Evolutionary conservation across 1,140 invertebrate genomes (phyloP), one percentile per base, ranked within the genome.

Genomic region (Coelopa frigida): DNA sequence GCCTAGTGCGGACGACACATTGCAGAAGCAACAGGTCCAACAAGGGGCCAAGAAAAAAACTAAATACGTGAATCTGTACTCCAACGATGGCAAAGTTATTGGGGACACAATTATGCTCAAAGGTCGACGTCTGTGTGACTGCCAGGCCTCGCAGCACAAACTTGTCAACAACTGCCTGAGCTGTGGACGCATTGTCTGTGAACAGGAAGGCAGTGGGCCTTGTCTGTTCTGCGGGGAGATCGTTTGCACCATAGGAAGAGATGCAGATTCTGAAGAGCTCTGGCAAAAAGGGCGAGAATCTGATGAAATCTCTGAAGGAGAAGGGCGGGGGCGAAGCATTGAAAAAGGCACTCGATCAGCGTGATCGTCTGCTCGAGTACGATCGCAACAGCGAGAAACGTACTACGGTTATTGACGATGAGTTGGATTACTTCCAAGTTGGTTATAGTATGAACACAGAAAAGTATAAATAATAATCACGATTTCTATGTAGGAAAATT

Each of bases 131-230:
- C 70, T 71, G 35, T 99, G 96, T 74, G 79, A 94, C 42, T 99
- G 96, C 64, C 86, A 98, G 73, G 94, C 93, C 2, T 79, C 80
- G 12, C 87, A 85, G 61, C 96, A 99, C 72, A 73, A 79, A 39
- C 72, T 99, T 10, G 79, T 99, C 37, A 94, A 88, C 61, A 99
- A 99, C 72, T 99, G 96, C 59, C 60, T 89, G 1, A 80, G 81
- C 42, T 99, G 96, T 76, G 96, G 96, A 0, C 75, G 93, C 51
- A 87, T 99, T 58, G 87, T 98, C 18, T 99, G 95, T 73, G 78
- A 80, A 43, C 94, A 98, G 73, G 96, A 99, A 75, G 94, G 95
- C 2, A 85, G 92, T 26, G 96, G 96, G 1, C 89, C 92, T 2
- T 99, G 96, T 68, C 76, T 96, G 10, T 94, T 87, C 59, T 99